These are phyloP conservation scores for Chrysodeixis includens DNA, from an alignment of 2,888 invertebrate genomes.

Conservation along the genomic window DNA sequence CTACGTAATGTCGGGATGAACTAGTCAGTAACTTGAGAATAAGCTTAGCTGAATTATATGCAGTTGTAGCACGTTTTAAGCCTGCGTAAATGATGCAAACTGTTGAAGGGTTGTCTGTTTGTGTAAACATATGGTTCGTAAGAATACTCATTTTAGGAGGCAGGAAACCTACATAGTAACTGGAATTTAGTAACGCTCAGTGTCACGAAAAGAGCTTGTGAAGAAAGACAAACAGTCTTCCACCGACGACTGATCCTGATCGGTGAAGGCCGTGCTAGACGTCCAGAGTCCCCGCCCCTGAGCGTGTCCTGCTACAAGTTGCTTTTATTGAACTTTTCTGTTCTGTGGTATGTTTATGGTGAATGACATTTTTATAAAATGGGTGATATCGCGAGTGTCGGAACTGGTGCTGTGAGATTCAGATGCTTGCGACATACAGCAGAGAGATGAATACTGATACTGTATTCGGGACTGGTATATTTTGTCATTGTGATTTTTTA, in stretches of 20 bases:
- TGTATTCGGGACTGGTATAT: slow-evolving; percentile 79
- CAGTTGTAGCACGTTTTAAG: slow-evolving; percentile 12
- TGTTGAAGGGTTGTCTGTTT: neutral
- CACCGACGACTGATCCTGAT: slow-evolving; percentile 3
- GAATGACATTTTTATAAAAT: slow-evolving; percentile 58
- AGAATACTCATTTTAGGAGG: neutral
- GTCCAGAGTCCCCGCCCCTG: neutral
- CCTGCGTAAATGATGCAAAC: neutral
- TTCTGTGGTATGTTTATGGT: slow-evolving; percentile 40
- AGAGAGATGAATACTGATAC: slow-evolving; percentile 68
- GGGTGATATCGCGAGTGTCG: slow-evolving; percentile 69
- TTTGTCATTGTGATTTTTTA: slow-evolving; percentile 75
- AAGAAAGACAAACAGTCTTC: neutral
- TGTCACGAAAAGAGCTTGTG: neutral
- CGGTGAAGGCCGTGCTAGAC: neutral
- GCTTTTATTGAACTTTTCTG: slow-evolving; percentile 14
- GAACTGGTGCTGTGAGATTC: slow-evolving; percentile 87
- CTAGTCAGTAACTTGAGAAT: slow-evolving; percentile 5
- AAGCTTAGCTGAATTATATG: slow-evolving; percentile 21
- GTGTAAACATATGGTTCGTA: no score
- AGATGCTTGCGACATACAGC: slow-evolving; percentile 83
- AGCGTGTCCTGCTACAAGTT: neutral
- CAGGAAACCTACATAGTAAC: neutral
- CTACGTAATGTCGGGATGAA: slow-evolving; percentile 29
- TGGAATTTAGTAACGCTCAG: no score